Conservation (phyloP, 2,888 invertebrate species). For the Sesia bembeciformis region DNA sequence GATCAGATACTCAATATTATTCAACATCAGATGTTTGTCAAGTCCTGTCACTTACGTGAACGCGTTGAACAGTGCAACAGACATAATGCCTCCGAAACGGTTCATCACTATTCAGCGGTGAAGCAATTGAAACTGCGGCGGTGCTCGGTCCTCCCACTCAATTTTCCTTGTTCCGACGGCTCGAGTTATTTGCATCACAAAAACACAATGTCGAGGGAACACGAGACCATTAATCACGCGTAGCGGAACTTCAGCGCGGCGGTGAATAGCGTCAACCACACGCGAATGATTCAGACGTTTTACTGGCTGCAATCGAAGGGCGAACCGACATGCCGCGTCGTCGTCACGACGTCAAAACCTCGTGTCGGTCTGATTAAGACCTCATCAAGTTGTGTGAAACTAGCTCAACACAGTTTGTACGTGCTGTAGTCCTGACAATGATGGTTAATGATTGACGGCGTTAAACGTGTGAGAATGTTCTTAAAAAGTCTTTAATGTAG, state of each 20-base stretch:
- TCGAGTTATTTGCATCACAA: conserved; percentile 74
- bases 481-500: too few species aligned
- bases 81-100: conserved; percentile 55
- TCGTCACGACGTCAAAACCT: conserved; percentile 6
- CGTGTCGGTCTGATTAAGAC: conserved; percentile 9
- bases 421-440: not conserved
- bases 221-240: conserved; percentile 69
- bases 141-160: conserved; percentile 66
- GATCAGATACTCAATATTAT: too few species aligned
- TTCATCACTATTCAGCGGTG: conserved; percentile 70
- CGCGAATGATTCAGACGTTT: conserved; percentile 66
- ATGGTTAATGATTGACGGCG: too few species aligned
- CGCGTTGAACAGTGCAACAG: conserved; percentile 40
- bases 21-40: conserved; percentile 1
- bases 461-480: too few species aligned
- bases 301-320: conserved; percentile 38
- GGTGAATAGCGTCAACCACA: conserved; percentile 63
- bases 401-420: not conserved
- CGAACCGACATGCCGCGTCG: conserved; percentile 11
- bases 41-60: conserved; percentile 27
- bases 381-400: not conserved
- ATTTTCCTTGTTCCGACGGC: conserved; percentile 71
- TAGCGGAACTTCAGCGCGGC: conserved; percentile 54
- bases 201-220: conserved; percentile 71
- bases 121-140: conserved; percentile 70